These are phyloP conservation scores for Dasypus novemcinctus DNA, from an alignment of 2,113 vertebrate species.

Conservation along the genomic window DNA sequence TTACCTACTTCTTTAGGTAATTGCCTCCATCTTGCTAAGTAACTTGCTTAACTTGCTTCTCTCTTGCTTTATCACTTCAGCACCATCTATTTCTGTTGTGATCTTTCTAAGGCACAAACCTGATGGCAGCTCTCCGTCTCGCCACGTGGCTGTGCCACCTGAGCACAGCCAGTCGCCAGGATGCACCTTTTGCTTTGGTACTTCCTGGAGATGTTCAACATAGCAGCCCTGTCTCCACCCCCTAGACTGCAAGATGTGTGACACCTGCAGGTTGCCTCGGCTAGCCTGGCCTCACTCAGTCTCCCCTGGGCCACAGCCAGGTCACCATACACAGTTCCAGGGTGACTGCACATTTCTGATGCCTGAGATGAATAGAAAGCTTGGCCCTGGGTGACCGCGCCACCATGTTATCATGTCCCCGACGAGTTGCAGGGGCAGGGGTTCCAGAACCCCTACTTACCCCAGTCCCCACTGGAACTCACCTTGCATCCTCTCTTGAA, in stretches of 20 bases:
- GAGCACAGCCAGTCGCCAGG: background rate
- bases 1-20: background rate
- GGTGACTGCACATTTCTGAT: background rate
- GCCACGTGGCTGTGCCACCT: background rate
- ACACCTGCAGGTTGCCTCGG: background rate
- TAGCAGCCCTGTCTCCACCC: background rate
- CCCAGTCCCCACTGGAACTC: background rate
- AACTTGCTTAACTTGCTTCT: background rate
- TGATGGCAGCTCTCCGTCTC: background rate
- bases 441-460: background rate
- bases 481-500: background rate
- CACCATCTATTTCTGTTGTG: background rate
- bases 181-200: background rate
- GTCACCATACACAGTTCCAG: background rate
- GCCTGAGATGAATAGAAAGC: background rate
- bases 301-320: background rate
- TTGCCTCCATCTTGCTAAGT: background rate
- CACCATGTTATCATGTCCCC: background rate
- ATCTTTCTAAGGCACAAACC: background rate
- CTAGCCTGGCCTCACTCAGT: background rate
- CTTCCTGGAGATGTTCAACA: background rate
- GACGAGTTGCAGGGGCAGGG: rapidly evolving
- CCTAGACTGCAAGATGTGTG: background rate
- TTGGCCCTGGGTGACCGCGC: background rate
- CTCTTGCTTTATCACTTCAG: background rate